Base-by-base conservation (phyloP, 2,113 vertebrate species). In the Melanocharis versteri region DNA sequence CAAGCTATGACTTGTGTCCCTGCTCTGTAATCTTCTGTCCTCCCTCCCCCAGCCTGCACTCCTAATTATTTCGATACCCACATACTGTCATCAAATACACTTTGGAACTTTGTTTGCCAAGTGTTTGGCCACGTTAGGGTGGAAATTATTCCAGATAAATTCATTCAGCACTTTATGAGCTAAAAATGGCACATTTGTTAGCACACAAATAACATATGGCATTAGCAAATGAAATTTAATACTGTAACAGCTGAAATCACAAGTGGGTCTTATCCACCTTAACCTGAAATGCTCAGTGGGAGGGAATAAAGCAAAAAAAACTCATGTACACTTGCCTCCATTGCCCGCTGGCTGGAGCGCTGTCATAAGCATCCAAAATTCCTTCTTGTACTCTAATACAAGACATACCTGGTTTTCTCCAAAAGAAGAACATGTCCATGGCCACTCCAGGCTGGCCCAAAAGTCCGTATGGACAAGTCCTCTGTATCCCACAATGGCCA, bases 271-370 rank as follows among this genome's bases (percentile, higher is more conserved):
- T 37, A 42, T 27, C 48, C 71, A 83, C 71, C 88, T 90, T 21
- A 33, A 58, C 58, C 80, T 91, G 89, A 58, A 58, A 70, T 14
- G 64, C 24, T 62, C 76, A 22, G 37, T 12, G 50, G 66, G 48
- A 47, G 68, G 76, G 61, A 62, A 39, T 5, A 45, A 62, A 57
- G 51, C 37, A 33, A 57, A 53, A 70, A 47, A 48, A 13, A n/a
- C n/a, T 8, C 51, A 20, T 5, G 11, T 18, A 21, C 37, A 13
- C 20, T 54, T 66, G 22, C 7, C 18, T 61, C 37, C 23, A 10
- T 1, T 1, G 1, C 57, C 7, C 1, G 2, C 10, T 61, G 88
- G 47, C 78, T 58, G 17, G 19, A 42, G 31, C 0, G 0, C n/a
- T 14, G 27, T 22, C 66, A 11, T 1, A 0, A 68, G 44, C 62